phyloP scores from a whole-genome alignment of 2,888 invertebrate species.

The Homarus gammarus region DNA sequence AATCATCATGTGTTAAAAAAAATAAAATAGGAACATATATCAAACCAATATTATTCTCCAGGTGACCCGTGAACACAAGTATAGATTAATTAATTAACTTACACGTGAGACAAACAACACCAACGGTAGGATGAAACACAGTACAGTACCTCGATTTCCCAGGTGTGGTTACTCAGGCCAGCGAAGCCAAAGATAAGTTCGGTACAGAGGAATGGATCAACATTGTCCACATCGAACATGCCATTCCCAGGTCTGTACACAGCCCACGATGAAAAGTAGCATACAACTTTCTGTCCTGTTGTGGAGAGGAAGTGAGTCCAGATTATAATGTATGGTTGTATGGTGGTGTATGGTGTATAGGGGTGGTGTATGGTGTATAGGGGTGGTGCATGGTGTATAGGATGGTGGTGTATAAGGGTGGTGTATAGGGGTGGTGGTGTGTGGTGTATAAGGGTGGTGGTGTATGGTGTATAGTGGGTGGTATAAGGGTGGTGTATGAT shows the following conservation, averaged over 20 bases:
- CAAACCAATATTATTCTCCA: no score
- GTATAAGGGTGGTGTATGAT: not conserved
- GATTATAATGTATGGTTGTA: no score
- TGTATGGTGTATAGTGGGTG: not conserved
- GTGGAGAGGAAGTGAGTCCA: not conserved
- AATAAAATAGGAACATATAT: no score
- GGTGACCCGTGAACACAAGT: no score
- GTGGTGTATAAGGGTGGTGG: no score
- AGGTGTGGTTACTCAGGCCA: slow-evolving; percentile 83
- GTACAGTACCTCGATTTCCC: slow-evolving; percentile 76
- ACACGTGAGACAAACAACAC: not conserved
- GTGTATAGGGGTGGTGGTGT: no score
- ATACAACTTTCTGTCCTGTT: not conserved
- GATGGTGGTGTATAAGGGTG: no score
- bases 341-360: no score
- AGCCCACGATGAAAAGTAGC: slow-evolving; percentile 73
- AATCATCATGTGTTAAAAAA: no score
- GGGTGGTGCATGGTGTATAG: no score
- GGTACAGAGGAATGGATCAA: slow-evolving; percentile 86
- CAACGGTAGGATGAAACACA: not conserved
- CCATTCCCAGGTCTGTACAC: slow-evolving; percentile 84
- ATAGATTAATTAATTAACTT: no score
- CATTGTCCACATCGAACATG: slow-evolving; percentile 84
- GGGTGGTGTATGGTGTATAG: no score
- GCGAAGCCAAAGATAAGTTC: slow-evolving; percentile 88